phyloP scores from a whole-genome alignment of 2,797 vertebrate species.

The Meda fulgida region DNA sequence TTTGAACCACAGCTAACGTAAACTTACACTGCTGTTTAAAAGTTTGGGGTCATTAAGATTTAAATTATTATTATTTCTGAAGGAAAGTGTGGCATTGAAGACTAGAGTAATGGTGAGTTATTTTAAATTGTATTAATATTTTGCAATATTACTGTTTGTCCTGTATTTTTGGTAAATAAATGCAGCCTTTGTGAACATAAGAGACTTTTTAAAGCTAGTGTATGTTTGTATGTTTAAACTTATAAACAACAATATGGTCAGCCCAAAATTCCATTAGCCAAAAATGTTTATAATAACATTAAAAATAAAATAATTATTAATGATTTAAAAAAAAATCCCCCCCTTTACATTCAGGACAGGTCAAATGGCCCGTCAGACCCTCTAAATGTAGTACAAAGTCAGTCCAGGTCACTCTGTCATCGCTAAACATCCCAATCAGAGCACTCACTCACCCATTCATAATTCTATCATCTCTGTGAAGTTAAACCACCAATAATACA shows the following conservation, averaged over 20 bases:
- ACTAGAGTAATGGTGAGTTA: neutral
- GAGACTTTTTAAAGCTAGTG: neutral
- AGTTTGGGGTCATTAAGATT: neutral
- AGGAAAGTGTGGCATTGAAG: neutral
- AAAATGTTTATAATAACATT: too few relatives aligned
- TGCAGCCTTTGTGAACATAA: neutral
- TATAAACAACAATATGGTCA: neutral
- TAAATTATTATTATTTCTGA: neutral
- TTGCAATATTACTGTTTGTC: neutral
- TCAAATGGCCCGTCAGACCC: neutral
- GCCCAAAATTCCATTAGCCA: neutral
- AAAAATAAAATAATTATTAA: too few relatives aligned
- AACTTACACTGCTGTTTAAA: neutral
- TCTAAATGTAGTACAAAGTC: neutral
- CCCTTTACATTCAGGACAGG: neutral
- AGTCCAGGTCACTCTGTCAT: neutral
- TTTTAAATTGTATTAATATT: neutral
- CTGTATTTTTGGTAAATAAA: neutral
- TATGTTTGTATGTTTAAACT: neutral
- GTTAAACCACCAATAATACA: constrained; percentile 9
- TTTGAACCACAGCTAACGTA: neutral
- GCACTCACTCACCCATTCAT: neutral
- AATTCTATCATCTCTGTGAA: neutral
- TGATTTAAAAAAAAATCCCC: too few relatives aligned
- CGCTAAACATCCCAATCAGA: neutral